Evolutionary conservation across 2,113 vertebrate genomes (phyloP).

Genomic region (Cinclus cinclus): DNA sequence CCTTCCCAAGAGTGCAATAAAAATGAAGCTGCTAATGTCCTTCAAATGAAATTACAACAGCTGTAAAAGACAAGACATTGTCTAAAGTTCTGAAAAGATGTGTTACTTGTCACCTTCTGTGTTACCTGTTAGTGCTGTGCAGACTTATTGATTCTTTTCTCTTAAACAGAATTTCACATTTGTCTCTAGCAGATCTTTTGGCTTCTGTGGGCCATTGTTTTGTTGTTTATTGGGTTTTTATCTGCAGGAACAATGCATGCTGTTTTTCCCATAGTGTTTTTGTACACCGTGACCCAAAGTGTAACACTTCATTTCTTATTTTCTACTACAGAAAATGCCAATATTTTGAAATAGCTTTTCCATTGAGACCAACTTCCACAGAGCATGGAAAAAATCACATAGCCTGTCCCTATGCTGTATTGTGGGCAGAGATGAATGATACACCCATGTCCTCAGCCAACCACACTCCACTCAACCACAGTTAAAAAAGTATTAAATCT

Average conservation of each 20-base stretch:
- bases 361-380: neutral
- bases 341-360: neutral
- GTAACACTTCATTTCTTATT: conserved; percentile 2
- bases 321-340: neutral
- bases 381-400: neutral
- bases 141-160: neutral
- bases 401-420: neutral
- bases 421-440: neutral
- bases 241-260: neutral
- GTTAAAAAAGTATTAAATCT: neutral
- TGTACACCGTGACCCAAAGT: neutral
- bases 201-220: neutral
- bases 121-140: neutral
- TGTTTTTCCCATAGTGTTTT: neutral
- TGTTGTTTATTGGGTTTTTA: neutral
- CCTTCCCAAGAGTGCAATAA: neutral
- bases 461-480: neutral
- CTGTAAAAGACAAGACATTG: neutral
- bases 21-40: conserved; percentile 5
- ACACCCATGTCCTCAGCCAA: neutral
- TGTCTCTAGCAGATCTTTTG: neutral
- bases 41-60: conserved; percentile 28
- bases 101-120: neutral
- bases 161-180: neutral
- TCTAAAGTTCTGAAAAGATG: neutral